Percentiles rank a stretch among this genome's conserved stretches.
phyloP scores from a whole-genome alignment of 2,888 invertebrate genomes.

The Altica lythri region DNA sequence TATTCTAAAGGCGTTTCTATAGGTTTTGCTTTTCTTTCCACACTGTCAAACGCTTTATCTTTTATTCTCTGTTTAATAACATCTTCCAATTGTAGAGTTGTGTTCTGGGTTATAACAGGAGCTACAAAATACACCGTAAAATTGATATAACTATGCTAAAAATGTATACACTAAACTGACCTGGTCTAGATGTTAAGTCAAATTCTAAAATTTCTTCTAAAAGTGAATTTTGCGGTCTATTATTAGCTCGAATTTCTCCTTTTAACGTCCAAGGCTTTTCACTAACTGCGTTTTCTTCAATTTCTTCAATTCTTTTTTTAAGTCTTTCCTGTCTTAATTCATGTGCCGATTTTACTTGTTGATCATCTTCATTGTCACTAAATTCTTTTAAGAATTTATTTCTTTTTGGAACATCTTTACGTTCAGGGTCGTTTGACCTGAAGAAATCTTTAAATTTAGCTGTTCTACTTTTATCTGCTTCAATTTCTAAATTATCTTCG shows the following conservation, averaged over 20 bases:
- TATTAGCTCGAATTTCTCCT: constrained; percentile 82
- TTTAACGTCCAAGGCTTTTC: constrained; percentile 93
- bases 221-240: constrained; percentile 88
- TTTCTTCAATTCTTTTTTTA: constrained; percentile 67
- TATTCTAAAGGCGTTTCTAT: constrained; percentile 81
- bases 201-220: constrained; percentile 91
- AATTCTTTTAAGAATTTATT: constrained; percentile 49
- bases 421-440: constrained; percentile 54
- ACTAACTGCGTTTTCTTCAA: constrained; percentile 74
- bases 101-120: constrained; percentile 90
- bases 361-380: constrained; percentile 44
- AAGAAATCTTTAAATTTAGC: constrained; percentile 75
- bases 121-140: constrained; percentile 58
- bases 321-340: constrained; percentile 77
- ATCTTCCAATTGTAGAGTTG: constrained; percentile 84
- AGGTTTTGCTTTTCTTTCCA: constrained; percentile 83
- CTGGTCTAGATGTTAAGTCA: constrained; percentile 78
- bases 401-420: constrained; percentile 50
- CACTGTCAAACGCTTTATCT: constrained; percentile 94
- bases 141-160: constrained; percentile 38
- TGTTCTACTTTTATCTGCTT: constrained; percentile 58
- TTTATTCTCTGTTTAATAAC: constrained; percentile 90
- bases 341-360: constrained; percentile 65
- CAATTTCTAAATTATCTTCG: constrained; percentile 58
- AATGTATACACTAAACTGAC: too few species aligned